phyloP scores from a whole-genome alignment of 2,113 vertebrate genomes.

The Crotalus horridus region DNA sequence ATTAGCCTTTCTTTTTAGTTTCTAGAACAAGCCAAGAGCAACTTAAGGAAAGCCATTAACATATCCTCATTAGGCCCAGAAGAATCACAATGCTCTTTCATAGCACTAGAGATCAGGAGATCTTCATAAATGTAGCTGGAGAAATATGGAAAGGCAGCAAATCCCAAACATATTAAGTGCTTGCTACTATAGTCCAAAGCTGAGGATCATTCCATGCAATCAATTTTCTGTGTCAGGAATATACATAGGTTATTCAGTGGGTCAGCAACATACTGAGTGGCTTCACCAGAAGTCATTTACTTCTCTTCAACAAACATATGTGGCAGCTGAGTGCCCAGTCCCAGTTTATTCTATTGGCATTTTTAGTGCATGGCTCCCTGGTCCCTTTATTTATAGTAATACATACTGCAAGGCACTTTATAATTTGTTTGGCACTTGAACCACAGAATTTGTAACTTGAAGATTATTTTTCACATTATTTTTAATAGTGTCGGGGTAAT shows the following conservation, averaged over 20 bases:
- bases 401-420: background rate
- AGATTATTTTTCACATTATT: background rate
- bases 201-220: background rate
- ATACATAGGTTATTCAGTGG: background rate
- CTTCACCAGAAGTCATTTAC: background rate
- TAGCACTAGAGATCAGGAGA: background rate
- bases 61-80: background rate
- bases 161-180: too few species aligned
- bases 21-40: conserved; percentile 15
- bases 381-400: background rate
- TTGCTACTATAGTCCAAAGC: background rate
- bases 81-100: background rate
- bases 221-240: background rate
- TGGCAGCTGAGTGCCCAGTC: background rate
- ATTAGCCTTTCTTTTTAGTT: conserved; percentile 4
- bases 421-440: background rate
- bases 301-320: too few species aligned
- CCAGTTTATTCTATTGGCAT: background rate
- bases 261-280: background rate
- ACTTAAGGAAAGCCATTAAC: background rate
- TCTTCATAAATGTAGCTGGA: background rate
- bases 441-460: background rate
- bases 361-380: too few species aligned
- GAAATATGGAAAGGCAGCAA: background rate
- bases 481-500: too few species aligned